phyloP scores from a whole-genome alignment of 2,113 vertebrate species.

The Lophotis ruficrista region DNA sequence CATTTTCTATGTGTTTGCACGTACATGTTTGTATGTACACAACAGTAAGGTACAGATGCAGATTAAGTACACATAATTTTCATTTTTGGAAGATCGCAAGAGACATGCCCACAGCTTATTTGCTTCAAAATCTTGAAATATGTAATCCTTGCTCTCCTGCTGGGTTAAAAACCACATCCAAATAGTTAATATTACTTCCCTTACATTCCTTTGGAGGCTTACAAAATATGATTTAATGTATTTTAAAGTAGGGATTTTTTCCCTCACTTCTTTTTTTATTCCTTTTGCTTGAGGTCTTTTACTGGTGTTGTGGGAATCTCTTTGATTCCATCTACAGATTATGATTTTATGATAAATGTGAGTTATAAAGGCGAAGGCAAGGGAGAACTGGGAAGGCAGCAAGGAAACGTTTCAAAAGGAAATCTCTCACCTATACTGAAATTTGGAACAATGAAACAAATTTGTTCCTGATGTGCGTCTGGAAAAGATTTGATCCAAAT shows the following conservation, averaged over 20 bases:
- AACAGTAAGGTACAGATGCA: not conserved
- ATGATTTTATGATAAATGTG: not conserved
- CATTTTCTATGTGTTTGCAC: not conserved
- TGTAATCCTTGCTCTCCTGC: not conserved
- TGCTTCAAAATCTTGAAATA: conserved; percentile 22
- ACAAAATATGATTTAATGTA: not conserved
- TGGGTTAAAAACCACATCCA: not conserved
- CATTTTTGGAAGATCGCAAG: not conserved
- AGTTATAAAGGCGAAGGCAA: not conserved
- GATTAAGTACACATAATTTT: not conserved
- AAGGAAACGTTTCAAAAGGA: conserved; percentile 30
- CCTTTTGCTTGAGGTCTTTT: not conserved
- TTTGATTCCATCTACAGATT: conserved; percentile 19
- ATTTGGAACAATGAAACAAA: conserved; percentile 40
- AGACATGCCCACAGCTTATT: not conserved
- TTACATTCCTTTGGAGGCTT: conserved; percentile 36
- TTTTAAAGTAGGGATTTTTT: not conserved
- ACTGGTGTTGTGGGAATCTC: not conserved
- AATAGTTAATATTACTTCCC: conserved; percentile 11
- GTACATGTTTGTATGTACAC: not conserved
- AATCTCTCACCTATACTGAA: conserved; percentile 51
- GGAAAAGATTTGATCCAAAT: conserved; percentile 55
- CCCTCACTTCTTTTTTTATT: not conserved
- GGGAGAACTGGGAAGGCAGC: not conserved
- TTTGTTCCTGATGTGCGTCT: conserved; percentile 48